These are phyloP conservation scores for Elephas maximus DNA, from an alignment of 2,113 vertebrate genomes.

Conservation along the genomic window DNA sequence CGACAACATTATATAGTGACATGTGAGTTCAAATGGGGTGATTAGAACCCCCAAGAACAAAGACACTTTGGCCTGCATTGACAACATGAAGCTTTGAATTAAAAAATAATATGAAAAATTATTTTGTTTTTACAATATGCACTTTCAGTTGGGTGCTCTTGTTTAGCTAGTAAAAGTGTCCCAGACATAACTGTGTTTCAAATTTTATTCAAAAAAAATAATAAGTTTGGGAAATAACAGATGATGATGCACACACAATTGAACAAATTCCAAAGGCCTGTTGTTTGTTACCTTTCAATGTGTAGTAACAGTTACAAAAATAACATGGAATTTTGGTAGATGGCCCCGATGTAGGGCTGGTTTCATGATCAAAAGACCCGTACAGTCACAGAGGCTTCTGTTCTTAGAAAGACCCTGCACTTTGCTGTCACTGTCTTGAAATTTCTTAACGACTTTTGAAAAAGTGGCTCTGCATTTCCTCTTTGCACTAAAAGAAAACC, in stretches of 20 bases:
- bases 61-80: neutral
- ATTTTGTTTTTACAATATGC: neutral
- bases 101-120: conserved; percentile 8
- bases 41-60: conserved; percentile 42
- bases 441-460: neutral
- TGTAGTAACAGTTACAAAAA: conserved; percentile 18
- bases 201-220: neutral
- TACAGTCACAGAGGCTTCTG: neutral
- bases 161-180: neutral
- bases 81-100: conserved; percentile 54
- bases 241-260: neutral
- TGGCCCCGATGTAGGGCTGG: neutral
- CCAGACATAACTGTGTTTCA: neutral
- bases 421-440: neutral
- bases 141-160: neutral
- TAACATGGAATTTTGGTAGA: neutral
- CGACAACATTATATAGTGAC: conserved; percentile 58
- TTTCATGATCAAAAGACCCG: neutral
- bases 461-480: neutral
- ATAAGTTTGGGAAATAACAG: neutral
- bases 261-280: neutral
- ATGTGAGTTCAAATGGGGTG: conserved; percentile 20
- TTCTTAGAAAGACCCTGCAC: neutral
- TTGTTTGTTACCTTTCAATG: neutral
- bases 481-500: neutral